Percentiles rank a stretch among this genome's conserved stretches.
Conservation (phyloP, 2,113 vertebrate genomes). For the Agapornis roseicollis region DNA sequence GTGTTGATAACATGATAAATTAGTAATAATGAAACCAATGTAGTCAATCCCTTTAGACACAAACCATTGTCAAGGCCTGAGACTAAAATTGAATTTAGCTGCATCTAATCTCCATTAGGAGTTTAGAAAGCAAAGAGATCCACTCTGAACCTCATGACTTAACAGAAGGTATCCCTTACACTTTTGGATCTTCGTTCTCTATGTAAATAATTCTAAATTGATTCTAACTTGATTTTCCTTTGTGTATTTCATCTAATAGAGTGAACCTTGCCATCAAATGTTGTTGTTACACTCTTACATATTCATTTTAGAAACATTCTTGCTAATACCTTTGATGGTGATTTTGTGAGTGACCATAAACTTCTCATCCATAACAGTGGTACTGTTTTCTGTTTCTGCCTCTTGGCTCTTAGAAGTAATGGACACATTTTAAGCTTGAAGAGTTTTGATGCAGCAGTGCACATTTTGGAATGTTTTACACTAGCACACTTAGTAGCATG, state of each 20-base stretch:
- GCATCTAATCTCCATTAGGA: not conserved
- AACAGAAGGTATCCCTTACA: not conserved
- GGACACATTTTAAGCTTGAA: not conserved
- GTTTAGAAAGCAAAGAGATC: not conserved
- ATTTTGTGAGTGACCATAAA: not conserved
- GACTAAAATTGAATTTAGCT: not conserved
- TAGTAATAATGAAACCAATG: not conserved
- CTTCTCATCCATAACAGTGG: not conserved
- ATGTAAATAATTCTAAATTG: not conserved
- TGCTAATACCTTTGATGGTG: not conserved
- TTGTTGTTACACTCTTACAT: not conserved
- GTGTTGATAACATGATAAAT: not conserved
- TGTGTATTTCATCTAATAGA: not conserved
- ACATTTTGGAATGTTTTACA: not conserved
- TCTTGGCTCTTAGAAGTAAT: not conserved
- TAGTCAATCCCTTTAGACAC: not conserved
- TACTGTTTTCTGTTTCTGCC: not conserved
- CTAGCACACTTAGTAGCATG: not conserved
- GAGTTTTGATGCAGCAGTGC: not conserved
- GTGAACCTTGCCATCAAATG: not conserved
- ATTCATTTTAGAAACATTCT: not conserved
- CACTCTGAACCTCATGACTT: not conserved
- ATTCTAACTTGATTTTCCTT: not conserved
- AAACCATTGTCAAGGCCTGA: not conserved
- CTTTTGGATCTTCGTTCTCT: not conserved